Evolutionary conservation across 2,113 vertebrate genomes (phyloP), one percentile per base, ranked within the genome.

Genomic region (Chionomys nivalis): DNA sequence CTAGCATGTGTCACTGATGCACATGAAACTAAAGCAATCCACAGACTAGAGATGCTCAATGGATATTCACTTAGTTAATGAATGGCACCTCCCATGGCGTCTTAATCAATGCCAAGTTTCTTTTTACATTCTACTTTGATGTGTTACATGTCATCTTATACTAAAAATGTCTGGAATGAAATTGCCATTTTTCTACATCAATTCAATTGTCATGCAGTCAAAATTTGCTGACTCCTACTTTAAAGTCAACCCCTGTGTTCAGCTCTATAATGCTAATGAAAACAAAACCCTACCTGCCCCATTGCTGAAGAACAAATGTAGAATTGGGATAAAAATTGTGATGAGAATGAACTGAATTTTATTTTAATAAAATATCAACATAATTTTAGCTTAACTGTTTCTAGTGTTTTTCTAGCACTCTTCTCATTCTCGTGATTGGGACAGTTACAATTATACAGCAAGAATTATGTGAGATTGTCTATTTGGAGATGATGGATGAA

Each of bases 241-340:
- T 65, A 13, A 33, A 17, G 1, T 8, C 8, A 85, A 79, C 17
- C 42, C 47, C 58, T 36, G 24, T n/a, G 9, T n/a, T 89, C 36
- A 73, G 19, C 52, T 52, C 7, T 33, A 3, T 0, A 14, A 2
- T 0, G 11, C 0, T 0, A 44, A 3, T 2, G 3, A 81, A 94
- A 66, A 44, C 4, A 70, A 28, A 3, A 26, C 6, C 3, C 19
- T 4, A 36, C 2, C 16, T 7, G 24, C 47, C 1, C 23, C 4
- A 44, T 7, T 85, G 11, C 3, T 36, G 91, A 23, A 10, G 3
- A 79, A 23, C 33, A 90, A 81, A 63, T n/a, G 14, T 9, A 68
- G 11, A 94, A 66, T 42, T 73, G 17, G 13, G 4, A 58, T 75
- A 14, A 93, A 94, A 86, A 92, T 26, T 70, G 42, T 91, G 76